Percentiles rank a stretch among this genome's conserved stretches.
Conservation (phyloP, 2,113 vertebrate genomes). For the Callaeas wilsoni region DNA sequence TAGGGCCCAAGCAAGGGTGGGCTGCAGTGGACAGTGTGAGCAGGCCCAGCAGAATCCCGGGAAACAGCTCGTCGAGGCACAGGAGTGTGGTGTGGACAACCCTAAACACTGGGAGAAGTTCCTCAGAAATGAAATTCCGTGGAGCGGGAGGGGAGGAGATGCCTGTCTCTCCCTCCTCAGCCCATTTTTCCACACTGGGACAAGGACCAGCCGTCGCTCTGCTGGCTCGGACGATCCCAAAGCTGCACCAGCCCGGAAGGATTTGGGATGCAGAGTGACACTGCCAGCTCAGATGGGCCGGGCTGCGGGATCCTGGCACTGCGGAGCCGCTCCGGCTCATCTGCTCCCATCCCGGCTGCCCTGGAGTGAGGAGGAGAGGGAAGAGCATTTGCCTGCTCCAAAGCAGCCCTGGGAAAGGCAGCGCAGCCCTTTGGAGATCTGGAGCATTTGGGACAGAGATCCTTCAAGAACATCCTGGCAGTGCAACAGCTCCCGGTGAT, state of each 20-base stretch:
- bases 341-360: background rate
- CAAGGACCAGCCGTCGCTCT: background rate
- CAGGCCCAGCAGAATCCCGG: background rate
- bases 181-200: background rate
- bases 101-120: background rate
- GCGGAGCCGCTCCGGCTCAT: accelerated
- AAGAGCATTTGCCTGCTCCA: background rate
- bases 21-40: accelerated
- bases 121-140: accelerated
- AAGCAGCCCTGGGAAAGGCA: background rate
- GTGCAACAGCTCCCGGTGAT: accelerated
- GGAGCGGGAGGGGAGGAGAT: accelerated
- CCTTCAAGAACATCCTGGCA: accelerated
- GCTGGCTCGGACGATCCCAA: background rate
- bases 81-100: accelerated
- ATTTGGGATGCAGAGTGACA: background rate
- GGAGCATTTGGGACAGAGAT: background rate
- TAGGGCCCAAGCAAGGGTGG: background rate
- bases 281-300: background rate
- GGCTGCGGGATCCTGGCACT: background rate
- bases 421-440: background rate
- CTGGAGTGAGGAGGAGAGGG: accelerated
- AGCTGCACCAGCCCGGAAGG: background rate
- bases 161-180: accelerated
- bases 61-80: background rate